Base-by-base conservation (phyloP, 35 echinoderm and acorn worm species). In the Heliocidaris tuberculata region DNA sequence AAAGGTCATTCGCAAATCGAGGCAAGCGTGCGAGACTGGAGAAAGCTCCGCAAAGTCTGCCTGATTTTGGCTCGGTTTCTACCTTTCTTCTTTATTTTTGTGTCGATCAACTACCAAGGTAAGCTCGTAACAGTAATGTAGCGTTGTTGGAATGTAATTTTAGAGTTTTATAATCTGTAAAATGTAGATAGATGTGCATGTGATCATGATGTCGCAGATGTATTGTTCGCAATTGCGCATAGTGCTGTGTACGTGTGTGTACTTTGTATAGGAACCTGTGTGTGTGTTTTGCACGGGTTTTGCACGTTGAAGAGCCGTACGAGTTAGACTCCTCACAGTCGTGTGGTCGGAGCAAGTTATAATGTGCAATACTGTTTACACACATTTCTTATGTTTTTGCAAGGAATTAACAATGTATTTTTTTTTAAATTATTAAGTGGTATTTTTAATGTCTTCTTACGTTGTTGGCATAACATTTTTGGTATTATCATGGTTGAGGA, bases 1-100 rank as follows among this genome's bases (percentile, higher is more conserved):
- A 92, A 92, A 92, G 90, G 90, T 92, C 90, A 92, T 10, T 21
- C 24, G 32, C 11, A 92, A 92, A 92, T 92, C 90, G 90, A 92
- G 90, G 90, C 90, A 92, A 92, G 90, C 49, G 90, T 92, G 90
- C 48, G 27, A 48, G 90, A 5, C 19, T 11, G 27, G 29, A 2
- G 90, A n/a, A 56, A 48, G 42, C 47, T 32, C 5, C 47, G 86
- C 86, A 16, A 56, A 15, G 49, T 47, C n/a, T 92, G 48, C 50
- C 90, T 92, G 90, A 2, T 92, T 92, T 92, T 92, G 42, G 31
- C 90, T 92, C 90, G 90, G 27, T 92, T 50, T 92, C 49, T 56
- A 24, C 90, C 49, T 7, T 21, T 56, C 50, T 50, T 48, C 42
- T 56, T 48, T 6, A 56, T 92, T 30, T 92, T 56, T 88, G 10